These are phyloP conservation scores for Cercopithecus mona DNA, from an alignment of 2,113 vertebrate genomes.

Conservation along the genomic window DNA sequence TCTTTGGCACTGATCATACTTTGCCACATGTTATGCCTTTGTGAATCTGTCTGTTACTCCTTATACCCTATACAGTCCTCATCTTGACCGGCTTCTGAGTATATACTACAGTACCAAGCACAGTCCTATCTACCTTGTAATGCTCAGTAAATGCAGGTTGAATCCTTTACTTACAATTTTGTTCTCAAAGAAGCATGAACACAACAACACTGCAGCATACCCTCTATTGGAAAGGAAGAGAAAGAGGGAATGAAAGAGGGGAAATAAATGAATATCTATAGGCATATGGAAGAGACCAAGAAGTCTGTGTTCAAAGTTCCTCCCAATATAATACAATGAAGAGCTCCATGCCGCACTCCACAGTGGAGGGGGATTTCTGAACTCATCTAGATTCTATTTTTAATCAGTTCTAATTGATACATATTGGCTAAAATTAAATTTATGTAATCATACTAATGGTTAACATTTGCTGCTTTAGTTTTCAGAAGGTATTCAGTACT, in stretches of 20 bases:
- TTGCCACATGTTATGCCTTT: background rate
- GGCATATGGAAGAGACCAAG: background rate
- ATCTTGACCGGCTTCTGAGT: background rate
- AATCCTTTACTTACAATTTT: background rate
- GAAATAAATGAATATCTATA: background rate
- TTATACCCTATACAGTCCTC: background rate
- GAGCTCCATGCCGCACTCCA: no score
- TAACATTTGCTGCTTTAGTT: background rate
- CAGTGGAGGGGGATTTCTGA: background rate
- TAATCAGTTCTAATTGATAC: background rate
- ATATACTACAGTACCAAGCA: background rate
- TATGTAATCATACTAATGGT: background rate
- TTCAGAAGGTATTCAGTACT: background rate
- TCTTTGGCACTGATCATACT: background rate
- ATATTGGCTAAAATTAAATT: background rate
- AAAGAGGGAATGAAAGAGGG: background rate
- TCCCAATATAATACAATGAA: background rate
- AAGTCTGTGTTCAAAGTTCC: background rate
- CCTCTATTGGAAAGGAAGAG: background rate
- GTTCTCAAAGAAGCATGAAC: background rate
- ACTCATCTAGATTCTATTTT: background rate
- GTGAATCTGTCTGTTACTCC: background rate
- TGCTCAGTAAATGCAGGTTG: background rate
- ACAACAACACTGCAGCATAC: background rate
- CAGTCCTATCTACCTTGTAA: background rate